These are phyloP conservation scores for Gisinianus flammeolus DNA, from an alignment of 2,888 invertebrate genomes.

Conservation along the genomic window DNA sequence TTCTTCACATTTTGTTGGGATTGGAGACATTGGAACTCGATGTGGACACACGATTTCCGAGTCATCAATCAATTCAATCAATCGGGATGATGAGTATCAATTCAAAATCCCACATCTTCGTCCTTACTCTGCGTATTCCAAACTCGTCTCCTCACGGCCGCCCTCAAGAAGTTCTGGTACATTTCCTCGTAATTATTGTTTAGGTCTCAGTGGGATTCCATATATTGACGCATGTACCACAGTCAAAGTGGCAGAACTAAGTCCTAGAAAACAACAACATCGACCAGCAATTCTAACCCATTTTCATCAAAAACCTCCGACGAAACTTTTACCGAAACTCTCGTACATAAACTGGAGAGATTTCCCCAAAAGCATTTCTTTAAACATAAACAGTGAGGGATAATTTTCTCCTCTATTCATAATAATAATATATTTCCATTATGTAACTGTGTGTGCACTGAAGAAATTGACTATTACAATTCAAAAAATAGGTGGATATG, in stretches of 20 bases:
- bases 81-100: background rate
- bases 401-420: background rate
- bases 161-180: background rate
- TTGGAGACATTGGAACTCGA: background rate
- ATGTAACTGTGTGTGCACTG: no score
- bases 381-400: background rate
- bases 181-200: background rate
- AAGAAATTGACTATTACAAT: no score
- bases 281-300: background rate
- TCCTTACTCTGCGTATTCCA: background rate
- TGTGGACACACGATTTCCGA: constrained; percentile 1
- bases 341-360: constrained; percentile 23
- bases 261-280: background rate
- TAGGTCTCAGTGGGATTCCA: background rate
- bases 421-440: background rate
- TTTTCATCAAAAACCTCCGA: background rate
- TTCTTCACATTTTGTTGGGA: background rate
- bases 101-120: background rate
- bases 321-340: background rate
- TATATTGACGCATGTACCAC: background rate
- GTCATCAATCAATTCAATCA: background rate
- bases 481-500: background rate
- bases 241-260: background rate
- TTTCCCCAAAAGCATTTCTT: constrained; percentile 17
- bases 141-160: background rate